Evolutionary conservation across 2,888 invertebrate species (phyloP), one percentile per base, ranked within the genome.

Genomic region (Gnatocerus cornutus): DNA sequence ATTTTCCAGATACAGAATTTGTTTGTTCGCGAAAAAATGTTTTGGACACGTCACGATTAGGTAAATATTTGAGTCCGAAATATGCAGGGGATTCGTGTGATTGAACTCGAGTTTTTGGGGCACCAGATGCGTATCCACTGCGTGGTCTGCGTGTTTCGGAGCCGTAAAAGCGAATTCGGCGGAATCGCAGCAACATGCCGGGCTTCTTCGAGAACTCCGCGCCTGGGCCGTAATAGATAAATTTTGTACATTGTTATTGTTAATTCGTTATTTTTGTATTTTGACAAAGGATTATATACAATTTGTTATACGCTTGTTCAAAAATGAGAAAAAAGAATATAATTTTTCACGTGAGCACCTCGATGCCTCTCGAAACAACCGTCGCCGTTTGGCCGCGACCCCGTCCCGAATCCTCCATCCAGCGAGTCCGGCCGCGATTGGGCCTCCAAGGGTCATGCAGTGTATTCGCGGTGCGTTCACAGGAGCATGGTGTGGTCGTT

Each of bases 251-350:
- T 81, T 82, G 82, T 82, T 82, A 80, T 80, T 81, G 84, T 83
- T 83, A 77, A 80, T 81, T 80, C 80, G 81, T 84, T 84, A 84
- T 84, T 84, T 84, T 84, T 84, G 79, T 83, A 84, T 80, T 80
- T 76, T 76, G 72, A 76, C 74, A 76, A 78, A 78, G 75, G 76
- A 73, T 76, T 73, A 76, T 78, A 78, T 79, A 78, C 78, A 67
- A 76, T 78, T 78, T 78, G 78, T 80, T 80, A 77, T 76, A 76
- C 80, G 81, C 82, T 82, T 81, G 79, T 81, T 81, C 79, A 74
- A 79, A 78, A 73, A 55, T 39, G 46, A 62, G 27, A 64, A 61
- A 46, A 55, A 48, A 62, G 1, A 55, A 76, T 79, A 80, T 81
- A 78, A 81, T 80, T 81, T 82, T 82, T 79, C 80, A 81, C 77